Evolutionary conservation across 2,797 vertebrate genomes (phyloP).

Genomic region (Capromys pilorides): DNA sequence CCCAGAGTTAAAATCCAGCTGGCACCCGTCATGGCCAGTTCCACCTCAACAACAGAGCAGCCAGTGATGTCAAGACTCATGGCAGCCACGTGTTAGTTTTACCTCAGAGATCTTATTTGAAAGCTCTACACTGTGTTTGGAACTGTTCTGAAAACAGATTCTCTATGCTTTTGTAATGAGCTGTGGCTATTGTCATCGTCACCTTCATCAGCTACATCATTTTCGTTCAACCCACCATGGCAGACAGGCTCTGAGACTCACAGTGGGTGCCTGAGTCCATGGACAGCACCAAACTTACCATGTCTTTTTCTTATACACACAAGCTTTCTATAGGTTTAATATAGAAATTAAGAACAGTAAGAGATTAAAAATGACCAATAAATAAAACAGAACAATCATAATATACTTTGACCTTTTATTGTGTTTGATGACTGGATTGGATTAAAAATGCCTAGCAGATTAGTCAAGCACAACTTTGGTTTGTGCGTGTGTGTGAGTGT

Average conservation of each 20-base stretch:
- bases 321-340: not conserved
- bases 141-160: not conserved
- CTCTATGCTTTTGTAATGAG: not conserved
- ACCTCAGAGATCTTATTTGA: not conserved
- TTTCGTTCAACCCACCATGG: not conserved
- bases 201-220: not conserved
- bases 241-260: not conserved
- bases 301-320: too few relatives aligned
- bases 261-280: fast-evolving
- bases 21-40: not conserved
- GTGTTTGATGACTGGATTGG: not conserved
- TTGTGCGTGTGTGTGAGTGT: not conserved
- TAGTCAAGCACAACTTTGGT: not conserved
- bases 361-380: not conserved
- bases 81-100: not conserved
- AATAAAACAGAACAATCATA: not conserved
- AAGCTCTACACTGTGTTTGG: not conserved
- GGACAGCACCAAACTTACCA: not conserved
- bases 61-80: too few relatives aligned
- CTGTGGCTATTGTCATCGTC: not conserved
- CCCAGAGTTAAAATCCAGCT: not conserved
- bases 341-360: not conserved
- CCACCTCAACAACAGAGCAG: not conserved
- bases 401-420: not conserved
- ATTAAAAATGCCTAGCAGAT: not conserved